Conservation (phyloP, 2,113 vertebrate species). For the Menura novaehollandiae region DNA sequence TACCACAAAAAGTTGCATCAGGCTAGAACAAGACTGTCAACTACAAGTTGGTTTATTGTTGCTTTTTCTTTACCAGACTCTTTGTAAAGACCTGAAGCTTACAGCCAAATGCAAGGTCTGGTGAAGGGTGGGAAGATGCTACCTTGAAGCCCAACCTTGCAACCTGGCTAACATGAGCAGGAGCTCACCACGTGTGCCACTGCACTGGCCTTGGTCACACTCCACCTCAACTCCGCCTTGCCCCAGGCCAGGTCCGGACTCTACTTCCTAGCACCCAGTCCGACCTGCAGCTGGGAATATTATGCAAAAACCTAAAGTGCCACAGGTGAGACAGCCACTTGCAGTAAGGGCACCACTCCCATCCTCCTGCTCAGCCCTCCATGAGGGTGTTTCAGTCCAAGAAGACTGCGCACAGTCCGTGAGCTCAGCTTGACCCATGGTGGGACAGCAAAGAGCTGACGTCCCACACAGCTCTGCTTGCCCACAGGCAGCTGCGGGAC, state of each 20-base stretch:
- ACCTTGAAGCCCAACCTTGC: rapidly evolving
- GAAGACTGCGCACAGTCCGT: rapidly evolving
- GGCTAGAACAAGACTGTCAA: background rate
- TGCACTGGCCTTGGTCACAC: background rate
- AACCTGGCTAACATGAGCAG: too few species aligned
- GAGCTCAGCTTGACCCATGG: rapidly evolving
- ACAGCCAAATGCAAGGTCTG: background rate
- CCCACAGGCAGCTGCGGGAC: background rate
- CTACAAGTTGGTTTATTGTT: background rate
- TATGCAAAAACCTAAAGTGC: background rate
- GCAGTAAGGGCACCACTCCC: background rate
- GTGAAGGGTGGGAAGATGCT: background rate
- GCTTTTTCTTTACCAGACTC: background rate
- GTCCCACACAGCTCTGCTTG: background rate
- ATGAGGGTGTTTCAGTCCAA: rapidly evolving
- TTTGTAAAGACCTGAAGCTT: background rate
- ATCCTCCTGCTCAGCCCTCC: background rate
- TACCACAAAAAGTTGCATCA: background rate
- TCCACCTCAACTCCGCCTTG: background rate
- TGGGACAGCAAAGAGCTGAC: background rate
- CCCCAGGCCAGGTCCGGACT: background rate
- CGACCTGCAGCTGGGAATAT: rapidly evolving
- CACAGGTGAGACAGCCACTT: background rate
- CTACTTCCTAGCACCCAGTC: background rate
- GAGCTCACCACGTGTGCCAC: background rate